Percentiles rank a stretch among this genome's conserved stretches.
These are phyloP conservation scores for Orestias chungarensis DNA, from an alignment of 2,797 vertebrate genomes.

Conservation along the genomic window DNA sequence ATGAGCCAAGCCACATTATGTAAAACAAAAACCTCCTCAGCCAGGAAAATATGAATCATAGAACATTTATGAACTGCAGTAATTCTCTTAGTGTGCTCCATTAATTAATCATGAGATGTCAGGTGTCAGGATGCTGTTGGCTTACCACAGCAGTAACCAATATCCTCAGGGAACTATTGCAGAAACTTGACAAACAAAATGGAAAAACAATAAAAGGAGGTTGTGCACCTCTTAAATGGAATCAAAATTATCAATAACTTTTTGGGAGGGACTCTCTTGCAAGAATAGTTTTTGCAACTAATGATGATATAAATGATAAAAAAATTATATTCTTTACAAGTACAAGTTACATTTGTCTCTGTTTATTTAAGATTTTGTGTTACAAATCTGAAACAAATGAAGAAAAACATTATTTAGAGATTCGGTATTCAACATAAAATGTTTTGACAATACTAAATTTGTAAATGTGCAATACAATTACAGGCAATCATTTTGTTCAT, in stretches of 20 bases:
- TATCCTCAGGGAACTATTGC: neutral
- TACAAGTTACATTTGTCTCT: neutral
- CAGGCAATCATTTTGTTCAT: neutral
- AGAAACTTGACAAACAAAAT: constrained; percentile 1
- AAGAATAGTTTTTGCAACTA: neutral
- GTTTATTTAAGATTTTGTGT: neutral
- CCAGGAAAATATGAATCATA: neutral
- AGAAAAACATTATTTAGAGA: neutral
- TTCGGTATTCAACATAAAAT: neutral
- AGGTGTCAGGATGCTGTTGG: constrained; percentile 4
- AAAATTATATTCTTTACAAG: neutral
- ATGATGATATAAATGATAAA: neutral
- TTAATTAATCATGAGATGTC: constrained; percentile 8
- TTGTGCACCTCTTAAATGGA: neutral
- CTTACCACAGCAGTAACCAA: neutral
- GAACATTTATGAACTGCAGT: constrained; percentile 5
- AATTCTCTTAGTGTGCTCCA: neutral
- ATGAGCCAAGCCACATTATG: neutral
- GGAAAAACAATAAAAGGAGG: neutral
- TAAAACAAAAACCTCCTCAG: constrained; percentile 2
- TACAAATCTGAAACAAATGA: neutral
- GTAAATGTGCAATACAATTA: neutral
- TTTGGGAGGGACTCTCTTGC: neutral
- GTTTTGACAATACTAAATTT: neutral
- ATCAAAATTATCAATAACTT: neutral